Base-by-base conservation (phyloP, 2,888 invertebrate species). In the Zygogramma bicolorata region DNA sequence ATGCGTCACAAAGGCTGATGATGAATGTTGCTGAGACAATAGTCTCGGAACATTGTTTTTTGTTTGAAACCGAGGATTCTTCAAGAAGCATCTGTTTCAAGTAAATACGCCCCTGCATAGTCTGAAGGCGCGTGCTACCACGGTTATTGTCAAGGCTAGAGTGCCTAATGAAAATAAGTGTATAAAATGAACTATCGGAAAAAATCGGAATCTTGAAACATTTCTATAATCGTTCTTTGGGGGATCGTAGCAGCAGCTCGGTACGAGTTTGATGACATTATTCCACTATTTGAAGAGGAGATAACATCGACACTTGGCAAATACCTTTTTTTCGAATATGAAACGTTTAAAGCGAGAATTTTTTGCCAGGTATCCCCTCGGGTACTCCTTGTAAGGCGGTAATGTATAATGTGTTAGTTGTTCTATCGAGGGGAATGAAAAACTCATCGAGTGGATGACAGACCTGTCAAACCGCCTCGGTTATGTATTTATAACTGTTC, bases 131-230 rank as follows among this genome's bases (percentile, higher is more conserved):
- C 81, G 82, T 83, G 83, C 81, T 81, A 75, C 75, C 77, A 78
- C 76, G 77, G 80, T 80, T 80, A 82, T 79, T 82, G 82, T 77
- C 83, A 83, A 83, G 83, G 82, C 74, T 83, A 79, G 58, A 46
- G 27, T 46, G 40, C 62, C 60, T 65, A 22, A 38, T 49, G 40
- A 46, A 66, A 69, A 65, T 68, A 73, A 58, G 62, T 69, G 68
- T 66, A 69, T 59, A 69, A 73, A 73, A 73, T 73, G 66, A 62
- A 62, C 69, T 42, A 68, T 70, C 66, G 62, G 46, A 69, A 69
- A 73, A 69, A 49, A 61, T 71, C 38, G 68, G 31, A 73, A 65
- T 65, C 60, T 59, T 58, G 38, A 53, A 25, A 68, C 68, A 68
- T 71, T 71, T 71, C 65, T 53, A 27, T 53, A 53, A 53, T 53